Evolutionary conservation across 2,113 vertebrate genomes (phyloP).

Genomic region (Choloepus hoffmanni): DNA sequence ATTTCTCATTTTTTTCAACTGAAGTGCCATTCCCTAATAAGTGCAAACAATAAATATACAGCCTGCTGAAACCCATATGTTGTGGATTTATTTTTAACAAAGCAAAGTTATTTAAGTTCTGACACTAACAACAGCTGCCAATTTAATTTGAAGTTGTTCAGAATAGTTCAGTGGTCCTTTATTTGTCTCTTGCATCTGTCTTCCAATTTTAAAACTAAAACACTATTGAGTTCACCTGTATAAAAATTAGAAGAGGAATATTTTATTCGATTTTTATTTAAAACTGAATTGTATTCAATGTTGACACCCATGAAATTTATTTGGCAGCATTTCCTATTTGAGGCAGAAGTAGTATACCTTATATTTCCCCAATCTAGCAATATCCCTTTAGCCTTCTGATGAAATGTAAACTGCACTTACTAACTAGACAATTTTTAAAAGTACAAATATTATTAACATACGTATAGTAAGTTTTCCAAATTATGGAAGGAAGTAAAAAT

Average conservation of each 20-base stretch:
- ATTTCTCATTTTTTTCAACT: constrained; percentile 43
- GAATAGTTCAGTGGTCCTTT: constrained; percentile 70
- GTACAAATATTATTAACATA: not conserved
- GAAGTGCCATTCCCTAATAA: constrained; percentile 65
- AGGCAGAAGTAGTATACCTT: not conserved
- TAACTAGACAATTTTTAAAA: not conserved
- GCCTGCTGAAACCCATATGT: constrained; percentile 74
- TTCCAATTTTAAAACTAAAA: constrained; percentile 66
- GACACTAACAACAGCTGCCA: constrained; percentile 73
- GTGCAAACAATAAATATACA: constrained; percentile 70
- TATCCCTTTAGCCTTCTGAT: not conserved
- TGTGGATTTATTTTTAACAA: constrained; percentile 71
- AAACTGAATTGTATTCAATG: constrained; percentile 48
- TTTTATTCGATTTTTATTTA: constrained; percentile 68
- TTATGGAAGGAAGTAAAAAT: not conserved
- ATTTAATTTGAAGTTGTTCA: constrained; percentile 68
- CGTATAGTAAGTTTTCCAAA: not conserved
- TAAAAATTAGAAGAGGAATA: constrained; percentile 47
- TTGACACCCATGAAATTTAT: constrained; percentile 12
- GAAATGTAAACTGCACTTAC: not conserved
- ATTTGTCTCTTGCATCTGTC: constrained; percentile 74
- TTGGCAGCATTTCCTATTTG: not conserved
- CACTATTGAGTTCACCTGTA: constrained; percentile 9
- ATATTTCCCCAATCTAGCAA: not conserved
- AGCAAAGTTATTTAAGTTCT: constrained; percentile 74